phyloP scores from a whole-genome alignment of 1,140 invertebrate genomes.

The Anagrus nilaparvatae region DNA sequence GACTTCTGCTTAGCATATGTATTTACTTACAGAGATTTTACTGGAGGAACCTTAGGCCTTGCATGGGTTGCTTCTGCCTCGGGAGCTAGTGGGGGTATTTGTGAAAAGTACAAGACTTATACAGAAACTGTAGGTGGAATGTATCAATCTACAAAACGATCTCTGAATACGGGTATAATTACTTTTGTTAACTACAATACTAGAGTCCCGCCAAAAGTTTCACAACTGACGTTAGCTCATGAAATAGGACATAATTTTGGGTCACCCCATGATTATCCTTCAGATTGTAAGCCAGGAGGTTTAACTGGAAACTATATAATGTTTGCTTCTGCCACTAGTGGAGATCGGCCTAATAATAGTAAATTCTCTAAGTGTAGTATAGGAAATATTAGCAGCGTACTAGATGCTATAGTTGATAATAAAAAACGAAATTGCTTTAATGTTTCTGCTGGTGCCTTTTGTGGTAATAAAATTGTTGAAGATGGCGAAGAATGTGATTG shows the following conservation, averaged over 20 bases:
- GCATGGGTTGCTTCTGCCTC: slow-evolving; percentile 97
- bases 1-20: slow-evolving; percentile 98
- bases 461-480: slow-evolving; percentile 98
- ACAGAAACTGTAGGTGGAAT: slow-evolving; percentile 88
- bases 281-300: slow-evolving; percentile 82
- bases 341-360: slow-evolving; percentile 88
- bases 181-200: slow-evolving; percentile 99
- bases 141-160: slow-evolving; percentile 87
- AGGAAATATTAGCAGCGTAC: slow-evolving; percentile 88
- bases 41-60: slow-evolving; percentile 88
- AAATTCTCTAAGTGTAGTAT: slow-evolving; percentile 90
- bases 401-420: slow-evolving; percentile 82
- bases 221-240: slow-evolving; percentile 94
- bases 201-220: slow-evolving; percentile 91
- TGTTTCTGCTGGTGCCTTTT: slow-evolving; percentile 88
- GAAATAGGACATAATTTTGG: slow-evolving; percentile 99
- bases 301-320: slow-evolving; percentile 90
- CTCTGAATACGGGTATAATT: slow-evolving; percentile 97
- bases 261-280: slow-evolving; percentile 93
- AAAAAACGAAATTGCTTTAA: slow-evolving; percentile 94
- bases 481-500: slow-evolving; percentile 97
- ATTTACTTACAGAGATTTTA: slow-evolving; percentile 96
- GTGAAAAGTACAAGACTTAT: slow-evolving; percentile 95
- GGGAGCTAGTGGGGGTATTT: slow-evolving; percentile 95
- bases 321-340: slow-evolving; percentile 93